Evolutionary conservation across 2,888 invertebrate genomes (phyloP), one percentile per base, ranked within the genome.

Genomic region (Dyspetes luteomarginatus): DNA sequence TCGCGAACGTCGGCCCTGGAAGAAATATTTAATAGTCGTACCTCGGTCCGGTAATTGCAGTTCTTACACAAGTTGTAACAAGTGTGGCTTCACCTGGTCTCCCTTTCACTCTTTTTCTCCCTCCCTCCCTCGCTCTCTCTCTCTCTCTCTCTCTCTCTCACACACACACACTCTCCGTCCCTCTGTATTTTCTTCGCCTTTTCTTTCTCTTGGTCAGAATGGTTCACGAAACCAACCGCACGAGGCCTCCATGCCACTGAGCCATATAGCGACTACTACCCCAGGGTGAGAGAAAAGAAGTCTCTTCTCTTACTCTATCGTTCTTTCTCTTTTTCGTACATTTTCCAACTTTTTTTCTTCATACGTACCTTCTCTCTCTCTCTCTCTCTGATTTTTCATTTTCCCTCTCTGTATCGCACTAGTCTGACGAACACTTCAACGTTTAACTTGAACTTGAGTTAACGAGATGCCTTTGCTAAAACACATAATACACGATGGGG

Each of bases 1-100:
- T 45, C 67, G 75, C 60, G 71, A 72, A 72, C 69, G 65, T 65
- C 79, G 65, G 75, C 58, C 67, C 62, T 80, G 76, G 64, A 80
- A 80, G 83, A 83, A 83, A 84, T 84, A 83, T 83, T 84, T 83
- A 84, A 84, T 84, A 83, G 82, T 81, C 81, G 75, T 80, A 80
- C 76, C 78, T 62, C n/a, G 73, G 72, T 74, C 71, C 62, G 76
- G 83, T 84, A 84, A 84, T 84, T 84, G 83, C 76, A 78, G 82
- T 84, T 84, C 77, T 84, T 83, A 82, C 82, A 76, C 78, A 81
- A 83, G 73, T 83, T 80, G 77, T 83, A 83, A 83, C 83, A 83
- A 83, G 83, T 83, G 78, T 78, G 81, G 82, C 79, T 83, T 84
- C 84, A 82, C 84, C 83, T 83, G 82, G 78, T 75, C 72, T 77